Evolutionary conservation across 2,113 vertebrate genomes (phyloP), one percentile per base, ranked within the genome.

Genomic region (Cyphomyrus plagiostoma): DNA sequence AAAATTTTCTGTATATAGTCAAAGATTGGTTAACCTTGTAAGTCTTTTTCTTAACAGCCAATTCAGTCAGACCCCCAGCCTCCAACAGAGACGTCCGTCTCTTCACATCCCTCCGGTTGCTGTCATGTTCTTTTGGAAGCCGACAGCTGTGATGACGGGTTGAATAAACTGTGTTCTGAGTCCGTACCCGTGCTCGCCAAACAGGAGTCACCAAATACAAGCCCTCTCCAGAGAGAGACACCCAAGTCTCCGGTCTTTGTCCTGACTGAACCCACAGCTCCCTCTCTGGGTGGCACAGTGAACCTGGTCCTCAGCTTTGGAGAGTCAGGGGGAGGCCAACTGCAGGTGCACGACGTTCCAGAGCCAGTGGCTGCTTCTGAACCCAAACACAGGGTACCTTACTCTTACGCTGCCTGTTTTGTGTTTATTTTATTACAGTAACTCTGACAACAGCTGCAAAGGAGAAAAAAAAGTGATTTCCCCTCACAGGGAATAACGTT

Each of bases 221-320:
- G 52, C 50, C 39, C 52, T 39, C 45, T 58, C 23, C 52, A 49
- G 8, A 15, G 13, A 82, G 91, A 93, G 82, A n/a, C 90, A 0
- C 30, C 92, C 0, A 91, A 92, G 87, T 93, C 92, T 5, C 94
- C 95, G 84, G 91, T 84, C 0, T 83, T 95, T 46, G 91, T 95
- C 56, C 90, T 94, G 80, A 93, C 93, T 0, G 93, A 94, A 0
- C 89, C 93, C 50, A 58, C 92, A 45, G 9, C 93, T 9, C 5
- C 92, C 0, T 89, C 93, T 3, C 92, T 95, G 0, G 95, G 94
- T 0, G 93, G 94, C 0, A 95, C 95, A 0, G 95, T 96, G 80
- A 95, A 92, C 91, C 92, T 96, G 84, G 95, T 95, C 89, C 91
- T 96, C 86, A 96, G 93, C 91, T 93, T 96, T 5, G 91, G 92